Base-by-base conservation (phyloP, 2,113 vertebrate genomes). In the Lophura nycthemera region DNA sequence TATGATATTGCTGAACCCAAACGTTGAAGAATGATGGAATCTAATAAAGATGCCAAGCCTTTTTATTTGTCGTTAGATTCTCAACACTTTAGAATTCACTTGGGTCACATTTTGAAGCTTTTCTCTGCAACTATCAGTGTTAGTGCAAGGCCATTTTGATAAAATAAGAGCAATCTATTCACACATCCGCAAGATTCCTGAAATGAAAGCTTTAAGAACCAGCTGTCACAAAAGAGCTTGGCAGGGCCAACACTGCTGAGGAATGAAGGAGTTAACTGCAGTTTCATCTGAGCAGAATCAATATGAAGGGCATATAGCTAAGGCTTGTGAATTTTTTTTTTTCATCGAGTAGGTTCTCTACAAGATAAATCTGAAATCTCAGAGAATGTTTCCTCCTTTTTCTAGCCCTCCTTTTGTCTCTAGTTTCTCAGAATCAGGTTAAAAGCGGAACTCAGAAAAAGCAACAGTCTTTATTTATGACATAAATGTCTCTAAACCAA, bases 51-150 rank as follows among this genome's bases (percentile, higher is more conserved):
- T 4, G 19, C 30, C 0, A 0, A 38, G 32, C n/a, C 93, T 45
- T 83, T 89, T 82, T 67, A 77, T 92, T 93, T 91, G 38, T 86
- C 60, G 45, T 93, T 80, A 91, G 70, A 59, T 57, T 38, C 47
- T 20, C 71, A 87, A 38, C 54, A 8, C 9, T 92, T 91, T 52
- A 83, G 25, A 69, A 80, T 89, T 83, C 87, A 91, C 74, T 80
- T 74, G 84, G 86, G 92, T 36, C 78, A 74, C 71, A 76, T 87
- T 89, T 82, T 5, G 5, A 71, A 80, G 75, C 78, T 89, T 83
- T 93, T 80, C 64, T 83, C 75, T 60, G 56, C 67, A 91, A n/a
- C 63, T 84, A 8, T 69, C 36, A 70, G 71, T 29, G 66, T 52
- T 79, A 82, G 86, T 25, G n/a, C n/a, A 56, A 42, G 45, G 78